Evolutionary conservation across 2,797 vertebrate species (phyloP).

Genomic region (Denticeps clupeoides): DNA sequence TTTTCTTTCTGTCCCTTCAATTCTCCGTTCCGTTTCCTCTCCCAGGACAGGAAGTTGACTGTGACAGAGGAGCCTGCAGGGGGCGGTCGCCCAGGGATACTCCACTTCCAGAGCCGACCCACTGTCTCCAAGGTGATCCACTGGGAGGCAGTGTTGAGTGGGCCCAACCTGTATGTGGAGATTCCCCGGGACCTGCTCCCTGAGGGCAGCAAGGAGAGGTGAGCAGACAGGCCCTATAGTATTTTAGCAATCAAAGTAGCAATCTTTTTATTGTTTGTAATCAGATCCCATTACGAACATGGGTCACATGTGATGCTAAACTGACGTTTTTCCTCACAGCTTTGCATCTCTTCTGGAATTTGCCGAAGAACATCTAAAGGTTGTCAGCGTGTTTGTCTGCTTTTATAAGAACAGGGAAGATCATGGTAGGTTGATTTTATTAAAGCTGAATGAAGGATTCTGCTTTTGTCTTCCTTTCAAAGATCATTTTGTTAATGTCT

Average conservation of each 20-base stretch:
- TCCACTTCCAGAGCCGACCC: constrained; percentile 66
- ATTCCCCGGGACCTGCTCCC: constrained; percentile 61
- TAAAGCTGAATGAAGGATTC: too few species aligned
- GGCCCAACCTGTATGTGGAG: constrained; percentile 63
- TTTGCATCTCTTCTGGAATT: constrained; percentile 67
- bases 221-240: too few species aligned
- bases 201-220: constrained; percentile 76
- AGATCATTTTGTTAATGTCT: neutral
- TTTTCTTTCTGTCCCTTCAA: too few species aligned
- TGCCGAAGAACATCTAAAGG: constrained; percentile 74
- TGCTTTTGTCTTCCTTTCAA: neutral
- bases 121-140: constrained; percentile 54
- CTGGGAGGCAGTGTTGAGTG: constrained; percentile 63
- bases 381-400: constrained; percentile 66
- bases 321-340: constrained; percentile 35
- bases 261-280: too few species aligned
- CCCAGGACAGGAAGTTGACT: constrained; percentile 66
- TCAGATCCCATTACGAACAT: too few species aligned
- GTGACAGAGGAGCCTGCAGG: constrained; percentile 67
- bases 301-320: too few species aligned
- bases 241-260: too few species aligned
- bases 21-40: constrained; percentile 1
- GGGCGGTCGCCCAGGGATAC: constrained; percentile 58
- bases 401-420: constrained; percentile 75
- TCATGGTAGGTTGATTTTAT: constrained; percentile 48